Conservation (phyloP, 1,140 invertebrate species). For the Solen grandis region DNA sequence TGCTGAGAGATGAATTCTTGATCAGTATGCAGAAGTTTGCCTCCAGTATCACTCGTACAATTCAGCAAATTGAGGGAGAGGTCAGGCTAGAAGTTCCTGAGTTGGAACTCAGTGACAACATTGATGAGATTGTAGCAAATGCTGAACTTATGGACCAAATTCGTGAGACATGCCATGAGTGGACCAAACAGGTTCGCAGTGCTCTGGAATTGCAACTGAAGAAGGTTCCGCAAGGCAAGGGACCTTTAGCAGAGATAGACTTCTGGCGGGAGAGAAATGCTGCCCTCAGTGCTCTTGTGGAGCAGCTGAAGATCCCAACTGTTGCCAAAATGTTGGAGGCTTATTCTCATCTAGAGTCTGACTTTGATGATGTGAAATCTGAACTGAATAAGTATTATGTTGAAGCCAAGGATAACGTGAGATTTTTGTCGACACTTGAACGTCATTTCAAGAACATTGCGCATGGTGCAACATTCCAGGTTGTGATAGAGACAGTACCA, state of each 20-base stretch:
- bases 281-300: slow-evolving; percentile 88
- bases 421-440: slow-evolving; percentile 90
- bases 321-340: slow-evolving; percentile 85
- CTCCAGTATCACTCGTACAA: slow-evolving; percentile 79
- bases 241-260: slow-evolving; percentile 90
- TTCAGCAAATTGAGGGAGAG: slow-evolving; percentile 82
- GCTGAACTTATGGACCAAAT: slow-evolving; percentile 75
- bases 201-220: slow-evolving; percentile 78
- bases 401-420: slow-evolving; percentile 91
- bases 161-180: slow-evolving; percentile 75
- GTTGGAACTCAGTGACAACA: slow-evolving; percentile 73
- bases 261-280: slow-evolving; percentile 91
- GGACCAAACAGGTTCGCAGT: slow-evolving; percentile 77
- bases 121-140: slow-evolving; percentile 78
- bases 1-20: slow-evolving; percentile 81
- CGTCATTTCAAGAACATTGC: slow-evolving; percentile 91
- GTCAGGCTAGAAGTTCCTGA: slow-evolving; percentile 80
- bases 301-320: slow-evolving; percentile 89
- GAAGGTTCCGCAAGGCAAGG: slow-evolving; percentile 84
- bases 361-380: slow-evolving; percentile 82
- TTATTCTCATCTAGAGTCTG: slow-evolving; percentile 81
- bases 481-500: slow-evolving; percentile 85
- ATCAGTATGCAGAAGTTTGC: slow-evolving; percentile 82
- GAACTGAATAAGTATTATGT: slow-evolving; percentile 87
- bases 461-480: slow-evolving; percentile 86